Conservation (phyloP, 2,888 invertebrate species). For the Camponotus fellah region DNA sequence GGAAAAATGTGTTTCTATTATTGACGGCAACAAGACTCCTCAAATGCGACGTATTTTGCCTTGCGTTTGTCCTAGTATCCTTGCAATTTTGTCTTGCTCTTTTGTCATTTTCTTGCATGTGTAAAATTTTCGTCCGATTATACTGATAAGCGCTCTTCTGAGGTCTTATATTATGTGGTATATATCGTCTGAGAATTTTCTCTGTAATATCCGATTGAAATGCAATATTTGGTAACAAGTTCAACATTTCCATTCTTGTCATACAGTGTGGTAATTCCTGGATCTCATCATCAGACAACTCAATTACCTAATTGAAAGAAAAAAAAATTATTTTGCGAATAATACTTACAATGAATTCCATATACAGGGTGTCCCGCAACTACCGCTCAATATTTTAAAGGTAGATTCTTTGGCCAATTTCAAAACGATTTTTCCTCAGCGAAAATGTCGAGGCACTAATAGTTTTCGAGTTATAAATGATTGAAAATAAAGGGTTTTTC, state of each 20-base stretch:
- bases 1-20: conserved; percentile 23
- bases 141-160: conserved; percentile 77
- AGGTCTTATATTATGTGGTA: conserved; percentile 80
- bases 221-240: conserved; percentile 82
- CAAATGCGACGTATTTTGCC: conserved; percentile 10
- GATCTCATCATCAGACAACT: conserved; percentile 84
- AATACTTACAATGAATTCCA: neutral
- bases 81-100: conserved; percentile 39
- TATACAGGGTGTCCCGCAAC: too few species aligned
- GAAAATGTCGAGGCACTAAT: too few species aligned
- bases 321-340: conserved; percentile 26
- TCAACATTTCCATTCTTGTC: conserved; percentile 82
- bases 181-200: conserved; percentile 77
- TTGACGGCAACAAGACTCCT: conserved; percentile 11
- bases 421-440: too few species aligned
- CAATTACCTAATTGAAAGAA: conserved; percentile 79
- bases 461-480: too few species aligned
- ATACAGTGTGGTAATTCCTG: conserved; percentile 80
- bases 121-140: conserved; percentile 69
- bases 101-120: conserved; percentile 65
- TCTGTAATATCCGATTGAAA: conserved; percentile 65
- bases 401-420: too few species aligned
- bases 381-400: too few species aligned
- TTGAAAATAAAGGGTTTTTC: too few species aligned
- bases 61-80: conserved; percentile 42